Percentiles rank a stretch among this genome's conserved stretches.
Evolutionary conservation across 2,888 invertebrate genomes (phyloP).

Genomic region (Myathropa florea): DNA sequence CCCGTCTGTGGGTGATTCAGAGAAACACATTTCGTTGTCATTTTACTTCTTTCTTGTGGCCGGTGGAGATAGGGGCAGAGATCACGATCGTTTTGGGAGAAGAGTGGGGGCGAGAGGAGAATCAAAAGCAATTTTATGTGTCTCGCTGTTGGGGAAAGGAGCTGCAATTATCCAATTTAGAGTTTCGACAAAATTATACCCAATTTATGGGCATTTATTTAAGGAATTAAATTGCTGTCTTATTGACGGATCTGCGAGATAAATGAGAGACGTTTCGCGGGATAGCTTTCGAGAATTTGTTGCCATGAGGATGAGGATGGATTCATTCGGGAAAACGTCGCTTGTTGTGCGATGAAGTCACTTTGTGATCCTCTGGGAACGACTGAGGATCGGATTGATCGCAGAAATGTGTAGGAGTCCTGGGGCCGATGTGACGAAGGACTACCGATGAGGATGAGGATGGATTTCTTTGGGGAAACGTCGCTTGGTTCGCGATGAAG

Average conservation of each 20-base stretch:
- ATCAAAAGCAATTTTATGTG: slow-evolving; percentile 11
- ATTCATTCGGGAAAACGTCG: too few relatives aligned
- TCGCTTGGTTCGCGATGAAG: too few relatives aligned
- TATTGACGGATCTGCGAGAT: not conserved
- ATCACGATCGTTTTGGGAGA: not conserved
- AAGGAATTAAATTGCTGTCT: slow-evolving; percentile 13
- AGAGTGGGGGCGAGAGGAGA: not conserved
- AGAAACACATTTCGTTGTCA: not conserved
- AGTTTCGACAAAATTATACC: slow-evolving; percentile 1
- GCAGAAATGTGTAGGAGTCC: too few relatives aligned
- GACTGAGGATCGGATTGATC: too few relatives aligned
- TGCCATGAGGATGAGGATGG: too few relatives aligned
- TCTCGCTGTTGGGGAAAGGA: slow-evolving; percentile 3
- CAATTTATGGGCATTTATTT: slow-evolving; percentile 36
- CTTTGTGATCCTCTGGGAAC: too few relatives aligned
- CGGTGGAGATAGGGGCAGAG: not conserved
- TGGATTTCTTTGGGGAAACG: too few relatives aligned
- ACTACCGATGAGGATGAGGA: too few relatives aligned
- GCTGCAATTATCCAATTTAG: slow-evolving; percentile 10
- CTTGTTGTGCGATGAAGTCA: too few relatives aligned
- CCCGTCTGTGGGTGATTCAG: not conserved
- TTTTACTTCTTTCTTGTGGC: not conserved
- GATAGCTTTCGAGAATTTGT: not conserved
- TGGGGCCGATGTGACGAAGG: too few relatives aligned
- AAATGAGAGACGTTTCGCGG: not conserved